A percentile compares a stretch with the other conserved stretches of the same genome.
Evolutionary conservation across 2,797 vertebrate species (phyloP).

Genomic region (Florisuga fusca): DNA sequence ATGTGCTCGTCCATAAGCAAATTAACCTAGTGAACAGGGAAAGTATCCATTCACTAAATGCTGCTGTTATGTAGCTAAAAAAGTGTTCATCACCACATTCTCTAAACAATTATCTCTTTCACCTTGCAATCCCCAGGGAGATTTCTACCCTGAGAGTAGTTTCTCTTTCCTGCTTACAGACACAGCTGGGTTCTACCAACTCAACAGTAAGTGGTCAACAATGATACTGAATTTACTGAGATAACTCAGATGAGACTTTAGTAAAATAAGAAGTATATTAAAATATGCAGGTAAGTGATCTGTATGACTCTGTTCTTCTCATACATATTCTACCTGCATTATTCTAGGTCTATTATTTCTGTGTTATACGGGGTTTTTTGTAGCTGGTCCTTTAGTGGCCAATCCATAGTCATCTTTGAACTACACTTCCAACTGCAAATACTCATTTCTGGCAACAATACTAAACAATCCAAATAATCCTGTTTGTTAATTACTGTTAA

Average conservation of each 20-base stretch:
- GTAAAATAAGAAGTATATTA: not conserved
- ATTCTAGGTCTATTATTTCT: not conserved
- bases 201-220: not conserved
- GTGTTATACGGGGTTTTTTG: not conserved
- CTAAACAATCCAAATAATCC: not conserved
- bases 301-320: not conserved
- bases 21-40: not conserved
- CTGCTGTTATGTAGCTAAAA: not conserved
- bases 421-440: not conserved
- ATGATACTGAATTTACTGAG: not conserved
- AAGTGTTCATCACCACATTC: not conserved
- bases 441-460: not conserved
- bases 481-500: not conserved
- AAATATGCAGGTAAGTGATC: not conserved
- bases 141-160: not conserved
- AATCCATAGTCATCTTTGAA: not conserved
- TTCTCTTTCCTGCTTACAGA: not conserved
- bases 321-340: not conserved
- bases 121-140: not conserved
- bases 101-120: not conserved
- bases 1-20: not conserved
- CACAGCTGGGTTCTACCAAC: not conserved
- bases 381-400: not conserved
- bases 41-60: not conserved
- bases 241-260: not conserved